Conservation (phyloP, 1,140 invertebrate genomes). For the Watersipora subatra region DNA sequence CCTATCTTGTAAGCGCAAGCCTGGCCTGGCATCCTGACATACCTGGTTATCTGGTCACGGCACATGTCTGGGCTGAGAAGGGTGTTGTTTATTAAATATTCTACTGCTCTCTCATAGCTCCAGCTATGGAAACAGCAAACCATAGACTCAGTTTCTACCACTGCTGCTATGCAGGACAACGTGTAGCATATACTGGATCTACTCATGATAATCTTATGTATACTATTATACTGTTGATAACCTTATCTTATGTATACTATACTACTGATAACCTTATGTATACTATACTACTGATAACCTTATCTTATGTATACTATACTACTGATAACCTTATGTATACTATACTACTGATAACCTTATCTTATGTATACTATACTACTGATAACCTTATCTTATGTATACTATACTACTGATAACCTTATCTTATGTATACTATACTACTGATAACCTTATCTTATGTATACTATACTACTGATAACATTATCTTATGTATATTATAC, state of each 20-base stretch:
- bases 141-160: neutral
- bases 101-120: slow-evolving; percentile 36
- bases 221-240: neutral
- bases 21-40: slow-evolving; percentile 44
- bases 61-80: slow-evolving; percentile 18
- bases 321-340: no score
- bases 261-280: neutral
- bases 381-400: no score
- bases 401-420: no score
- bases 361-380: no score
- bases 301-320: no score
- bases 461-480: no score
- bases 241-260: neutral
- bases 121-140: slow-evolving; percentile 28
- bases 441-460: no score
- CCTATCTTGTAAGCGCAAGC: slow-evolving; percentile 44
- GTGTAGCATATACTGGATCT: neutral
- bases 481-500: no score
- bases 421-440: no score
- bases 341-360: no score
- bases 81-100: slow-evolving; percentile 36
- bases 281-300: neutral
- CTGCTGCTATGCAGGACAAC: no score
- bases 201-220: neutral
- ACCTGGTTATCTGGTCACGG: slow-evolving; percentile 37